Percentiles rank a stretch among this genome's conserved stretches.
phyloP scores from a whole-genome alignment of 2,113 vertebrate species.

The Balaeniceps rex region DNA sequence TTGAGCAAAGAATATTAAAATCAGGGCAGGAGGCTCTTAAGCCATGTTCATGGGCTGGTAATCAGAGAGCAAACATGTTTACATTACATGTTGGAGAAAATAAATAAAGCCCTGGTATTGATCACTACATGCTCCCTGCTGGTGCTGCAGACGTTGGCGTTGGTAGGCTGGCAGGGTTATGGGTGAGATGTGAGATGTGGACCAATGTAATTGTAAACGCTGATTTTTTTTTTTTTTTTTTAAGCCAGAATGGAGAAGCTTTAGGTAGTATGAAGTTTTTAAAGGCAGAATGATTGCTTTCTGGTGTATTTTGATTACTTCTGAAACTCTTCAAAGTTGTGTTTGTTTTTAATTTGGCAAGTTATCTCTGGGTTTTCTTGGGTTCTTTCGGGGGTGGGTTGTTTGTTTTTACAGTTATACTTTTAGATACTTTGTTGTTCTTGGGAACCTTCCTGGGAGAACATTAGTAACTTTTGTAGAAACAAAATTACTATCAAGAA shows the following conservation, averaged over 20 bases:
- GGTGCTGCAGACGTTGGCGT: neutral
- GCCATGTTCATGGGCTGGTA: neutral
- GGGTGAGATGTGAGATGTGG: neutral
- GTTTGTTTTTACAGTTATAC: neutral
- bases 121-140: fast-evolving
- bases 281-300: neutral
- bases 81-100: fast-evolving
- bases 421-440: neutral
- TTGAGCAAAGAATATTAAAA: too few relatives aligned
- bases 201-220: neutral
- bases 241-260: neutral
- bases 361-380: neutral
- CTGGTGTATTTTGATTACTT: neutral
- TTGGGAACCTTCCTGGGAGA: neutral
- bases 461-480: neutral
- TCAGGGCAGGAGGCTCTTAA: neutral
- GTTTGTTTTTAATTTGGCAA: neutral
- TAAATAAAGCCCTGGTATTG: too few relatives aligned
- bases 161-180: neutral
- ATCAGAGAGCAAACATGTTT: neutral
- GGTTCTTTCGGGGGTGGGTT: neutral
- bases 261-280: neutral
- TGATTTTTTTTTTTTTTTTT: neutral
- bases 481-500: neutral
- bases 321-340: neutral